Evolutionary conservation across 2,888 invertebrate species (phyloP).

Genomic region (Drosophila falleni): DNA sequence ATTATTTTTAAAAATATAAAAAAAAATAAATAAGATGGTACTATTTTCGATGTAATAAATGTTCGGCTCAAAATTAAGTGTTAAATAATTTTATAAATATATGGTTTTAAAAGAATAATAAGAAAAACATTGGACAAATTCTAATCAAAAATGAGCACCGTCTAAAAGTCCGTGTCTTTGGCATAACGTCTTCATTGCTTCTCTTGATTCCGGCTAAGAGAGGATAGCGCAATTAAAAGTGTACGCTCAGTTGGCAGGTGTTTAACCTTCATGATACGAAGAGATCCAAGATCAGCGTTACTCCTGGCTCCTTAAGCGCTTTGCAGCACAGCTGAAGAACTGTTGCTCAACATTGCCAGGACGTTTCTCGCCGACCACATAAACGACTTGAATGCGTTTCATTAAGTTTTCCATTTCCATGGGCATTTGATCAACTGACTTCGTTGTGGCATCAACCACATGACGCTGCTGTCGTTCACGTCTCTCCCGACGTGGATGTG

Average conservation of each 20-base stretch:
- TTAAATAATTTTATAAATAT: no score
- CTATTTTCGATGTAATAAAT: no score
- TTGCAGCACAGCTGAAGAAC: neutral
- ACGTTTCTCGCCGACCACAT: conserved; percentile 41
- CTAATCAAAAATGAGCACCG: neutral
- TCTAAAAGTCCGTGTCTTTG: neutral
- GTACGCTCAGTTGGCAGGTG: neutral
- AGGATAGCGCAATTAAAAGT: neutral
- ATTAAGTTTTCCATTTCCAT: conserved; percentile 29
- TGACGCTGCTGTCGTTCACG: conserved; percentile 33
- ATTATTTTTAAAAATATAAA: no score
- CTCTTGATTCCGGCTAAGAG: neutral
- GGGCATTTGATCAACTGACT: neutral
- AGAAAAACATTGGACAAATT: neutral
- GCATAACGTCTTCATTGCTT: neutral
- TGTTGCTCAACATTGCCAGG: neutral
- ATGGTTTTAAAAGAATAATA: no score
- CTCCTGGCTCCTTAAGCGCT: neutral
- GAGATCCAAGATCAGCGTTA: neutral
- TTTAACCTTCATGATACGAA: neutral
- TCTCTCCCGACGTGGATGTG: conserved; percentile 45
- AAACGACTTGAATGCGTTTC: conserved; percentile 39
- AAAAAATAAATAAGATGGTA: no score
- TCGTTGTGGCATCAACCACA: neutral
- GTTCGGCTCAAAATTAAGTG: no score